Base-by-base conservation (phyloP, 2,888 invertebrate species). In the Nudaria mundana region DNA sequence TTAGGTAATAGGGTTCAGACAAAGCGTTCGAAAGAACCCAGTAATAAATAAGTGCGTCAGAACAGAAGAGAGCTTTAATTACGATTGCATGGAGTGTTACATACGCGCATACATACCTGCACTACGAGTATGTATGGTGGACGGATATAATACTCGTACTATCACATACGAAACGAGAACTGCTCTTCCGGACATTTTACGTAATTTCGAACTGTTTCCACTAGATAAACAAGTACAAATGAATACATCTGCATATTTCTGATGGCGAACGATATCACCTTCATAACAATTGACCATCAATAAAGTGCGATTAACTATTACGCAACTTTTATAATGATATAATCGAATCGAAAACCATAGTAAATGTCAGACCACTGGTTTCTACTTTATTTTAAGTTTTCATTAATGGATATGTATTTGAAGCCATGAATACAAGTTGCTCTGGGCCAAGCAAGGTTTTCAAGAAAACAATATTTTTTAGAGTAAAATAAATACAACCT, bases 151-250 rank as follows among this genome's bases (percentile, higher is more conserved):
- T 20, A 20, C n/a, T n/a, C n/a, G n/a, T n/a, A n/a, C 20, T 5
- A 20, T 35, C 34, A 12, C 32, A 15, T 2, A 36, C 13, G 13
- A 34, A 57, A 36, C 30, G 48, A 41, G 56, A 51, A 7, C 52
- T 30, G 31, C 40, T 29, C 36, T 46, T 55, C 56, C 56, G 56
- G 59, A 24, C 13, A 18, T 26, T 25, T 38, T 22, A 33, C 23
- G 16, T 10, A 10, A 22, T 24, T 30, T 18, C 7, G 28, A 15
- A 15, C 11, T 8, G 22, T 12, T 15, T 28, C n/a, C 16, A 20
- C 10, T 29, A 6, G 28, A 22, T 23, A 32, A 30, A 23, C 23
- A 24, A 3, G 11, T 18, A 18, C 20, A 2, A 5, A 5, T 20
- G 6, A 20, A n/a, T 3, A 20, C 5, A 20, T 5, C 20, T 20